These are phyloP conservation scores for Rhopalosiphum padi DNA, from an alignment of 1,140 invertebrate species.

Conservation along the genomic window DNA sequence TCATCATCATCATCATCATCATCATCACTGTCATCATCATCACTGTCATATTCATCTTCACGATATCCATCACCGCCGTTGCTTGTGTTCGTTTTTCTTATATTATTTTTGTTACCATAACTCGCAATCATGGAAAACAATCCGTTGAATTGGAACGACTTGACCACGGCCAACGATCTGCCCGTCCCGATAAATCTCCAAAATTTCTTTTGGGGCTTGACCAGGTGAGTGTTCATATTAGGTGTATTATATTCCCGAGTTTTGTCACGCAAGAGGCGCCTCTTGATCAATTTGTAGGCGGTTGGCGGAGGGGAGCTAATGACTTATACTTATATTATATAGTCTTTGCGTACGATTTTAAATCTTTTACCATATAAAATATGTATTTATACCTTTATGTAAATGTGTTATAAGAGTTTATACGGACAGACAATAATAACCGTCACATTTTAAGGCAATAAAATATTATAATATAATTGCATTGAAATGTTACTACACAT, in stretches of 20 bases:
- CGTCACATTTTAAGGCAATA: too few species aligned
- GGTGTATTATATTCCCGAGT: too few species aligned
- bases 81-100: background rate
- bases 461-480: too few species aligned
- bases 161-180: background rate
- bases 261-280: background rate
- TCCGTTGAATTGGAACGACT: slow-evolving; percentile 50
- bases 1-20: background rate
- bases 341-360: background rate
- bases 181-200: slow-evolving; percentile 31
- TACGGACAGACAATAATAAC: too few species aligned
- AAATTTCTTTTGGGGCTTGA: slow-evolving; percentile 50
- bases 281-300: background rate
- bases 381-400: too few species aligned
- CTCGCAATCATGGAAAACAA: slow-evolving; percentile 16
- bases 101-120: background rate
- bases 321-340: background rate
- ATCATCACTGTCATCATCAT: background rate
- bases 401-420: too few species aligned
- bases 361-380: background rate
- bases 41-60: background rate
- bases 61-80: background rate
- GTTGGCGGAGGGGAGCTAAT: background rate
- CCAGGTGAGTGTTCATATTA: slow-evolving; percentile 28
- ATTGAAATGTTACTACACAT: too few species aligned